phyloP scores from a whole-genome alignment of 2,113 vertebrate species.

The Potamarius usumacintae region DNA sequence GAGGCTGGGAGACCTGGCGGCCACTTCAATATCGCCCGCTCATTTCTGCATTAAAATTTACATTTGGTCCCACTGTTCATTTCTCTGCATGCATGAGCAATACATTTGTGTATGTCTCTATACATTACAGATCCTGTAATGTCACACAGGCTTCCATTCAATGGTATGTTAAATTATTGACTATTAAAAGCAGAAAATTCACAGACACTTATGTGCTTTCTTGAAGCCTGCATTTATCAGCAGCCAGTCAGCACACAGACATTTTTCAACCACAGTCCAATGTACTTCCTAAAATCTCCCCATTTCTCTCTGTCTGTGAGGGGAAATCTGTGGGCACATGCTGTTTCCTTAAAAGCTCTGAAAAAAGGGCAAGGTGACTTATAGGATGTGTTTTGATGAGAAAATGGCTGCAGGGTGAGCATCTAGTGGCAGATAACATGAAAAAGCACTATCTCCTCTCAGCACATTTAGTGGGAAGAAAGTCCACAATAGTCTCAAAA shows the following conservation, averaged over 20 bases:
- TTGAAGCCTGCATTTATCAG: not conserved
- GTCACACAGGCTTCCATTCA: not conserved
- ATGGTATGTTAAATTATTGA: not conserved
- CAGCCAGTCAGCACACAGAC: not conserved
- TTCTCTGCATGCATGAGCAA: not conserved
- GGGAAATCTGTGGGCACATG: conserved; percentile 58
- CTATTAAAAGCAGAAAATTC: conserved; percentile 19
- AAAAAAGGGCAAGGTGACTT: conserved; percentile 73
- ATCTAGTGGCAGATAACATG: conserved; percentile 71
- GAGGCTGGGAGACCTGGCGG: conserved; percentile 52
- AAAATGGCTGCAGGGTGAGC: conserved; percentile 69
- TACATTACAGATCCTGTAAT: not conserved
- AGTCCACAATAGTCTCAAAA: conserved; percentile 60
- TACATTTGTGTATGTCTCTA: not conserved
- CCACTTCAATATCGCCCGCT: conserved; percentile 41
- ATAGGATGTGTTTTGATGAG: conserved; percentile 74
- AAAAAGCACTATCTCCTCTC: conserved; percentile 73
- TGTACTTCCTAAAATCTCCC: conserved; percentile 26
- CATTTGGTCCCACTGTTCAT: conserved; percentile 19
- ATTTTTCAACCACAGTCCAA: conserved; percentile 23
- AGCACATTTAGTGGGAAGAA: conserved; percentile 63
- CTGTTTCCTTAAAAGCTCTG: conserved; percentile 71
- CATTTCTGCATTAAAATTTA: conserved; percentile 54
- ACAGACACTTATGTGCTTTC: not conserved
- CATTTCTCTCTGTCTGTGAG: conserved; percentile 50